Percentiles rank a stretch among this genome's conserved stretches.
These are phyloP conservation scores for Ceratina calcarata DNA, from an alignment of 1,140 invertebrate genomes.

Conservation along the genomic window DNA sequence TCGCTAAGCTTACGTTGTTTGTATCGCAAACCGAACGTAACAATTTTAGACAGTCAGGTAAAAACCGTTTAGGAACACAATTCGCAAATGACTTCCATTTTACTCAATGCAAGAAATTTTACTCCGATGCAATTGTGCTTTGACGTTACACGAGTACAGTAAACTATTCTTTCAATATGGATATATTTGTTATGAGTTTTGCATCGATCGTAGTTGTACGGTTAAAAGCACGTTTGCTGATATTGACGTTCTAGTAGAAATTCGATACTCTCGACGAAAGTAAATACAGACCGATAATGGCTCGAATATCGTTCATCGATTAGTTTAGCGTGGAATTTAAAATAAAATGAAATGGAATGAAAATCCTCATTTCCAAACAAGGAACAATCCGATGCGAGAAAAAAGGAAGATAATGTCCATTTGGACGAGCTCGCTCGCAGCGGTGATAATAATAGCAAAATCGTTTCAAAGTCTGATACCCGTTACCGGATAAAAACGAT, in stretches of 20 bases:
- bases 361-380: not conserved
- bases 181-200: not conserved
- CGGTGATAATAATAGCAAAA: not conserved
- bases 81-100: not conserved
- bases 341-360: not conserved
- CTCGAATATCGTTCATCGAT: not conserved
- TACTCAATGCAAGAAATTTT: not conserved
- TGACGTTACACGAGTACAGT: not conserved
- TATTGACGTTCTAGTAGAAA: not conserved
- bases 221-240: not conserved
- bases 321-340: not conserved
- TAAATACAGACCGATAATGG: not conserved
- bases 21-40: not conserved
- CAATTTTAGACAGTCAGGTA: not conserved
- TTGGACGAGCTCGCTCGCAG: not conserved
- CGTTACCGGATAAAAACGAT: constrained; percentile 12
- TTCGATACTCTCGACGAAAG: not conserved
- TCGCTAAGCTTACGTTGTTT: not conserved
- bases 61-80: too few species aligned
- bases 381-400: not conserved
- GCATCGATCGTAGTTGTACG: not conserved
- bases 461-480: not conserved
- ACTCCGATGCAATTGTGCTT: not conserved
- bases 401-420: not conserved
- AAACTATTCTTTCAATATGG: not conserved